Conservation (phyloP, 2,113 vertebrate genomes). For the Leptobrachium leishanense region DNA sequence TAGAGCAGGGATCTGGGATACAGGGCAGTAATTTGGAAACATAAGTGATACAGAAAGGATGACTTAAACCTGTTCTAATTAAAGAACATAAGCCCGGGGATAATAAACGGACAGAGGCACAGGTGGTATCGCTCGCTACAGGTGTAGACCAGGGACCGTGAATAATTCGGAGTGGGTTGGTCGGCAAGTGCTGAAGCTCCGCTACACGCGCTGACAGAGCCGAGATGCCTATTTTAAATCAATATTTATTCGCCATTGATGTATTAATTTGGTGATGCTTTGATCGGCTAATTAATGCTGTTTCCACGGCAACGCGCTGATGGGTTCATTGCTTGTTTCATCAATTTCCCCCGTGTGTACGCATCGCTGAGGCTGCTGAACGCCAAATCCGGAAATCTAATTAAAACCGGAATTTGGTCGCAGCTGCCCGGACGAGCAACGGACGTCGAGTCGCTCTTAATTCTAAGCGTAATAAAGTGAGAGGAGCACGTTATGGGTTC, state of each 20-base stretch:
- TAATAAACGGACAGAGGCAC: too few relatives aligned
- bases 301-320: constrained; percentile 17
- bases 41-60: too few relatives aligned
- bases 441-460: background rate
- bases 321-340: background rate
- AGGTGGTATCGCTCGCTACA: too few relatives aligned
- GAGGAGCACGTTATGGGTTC: too few relatives aligned
- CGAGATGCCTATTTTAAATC: background rate
- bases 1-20: too few relatives aligned
- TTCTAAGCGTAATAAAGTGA: too few relatives aligned
- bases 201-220: background rate
- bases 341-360: background rate
- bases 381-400: background rate
- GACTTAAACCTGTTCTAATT: too few relatives aligned
- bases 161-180: background rate
- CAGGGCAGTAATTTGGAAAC: too few relatives aligned
- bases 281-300: constrained; percentile 32
- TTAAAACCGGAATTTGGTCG: constrained; percentile 3
- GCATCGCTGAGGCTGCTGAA: background rate
- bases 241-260: constrained; percentile 4
- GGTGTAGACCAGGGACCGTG: too few relatives aligned
- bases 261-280: constrained; percentile 18
- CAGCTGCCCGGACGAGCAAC: constrained; percentile 2
- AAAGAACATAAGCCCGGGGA: too few relatives aligned
- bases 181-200: background rate